phyloP scores from a whole-genome alignment of 1,140 invertebrate genomes.

The Danaus plexippus region DNA sequence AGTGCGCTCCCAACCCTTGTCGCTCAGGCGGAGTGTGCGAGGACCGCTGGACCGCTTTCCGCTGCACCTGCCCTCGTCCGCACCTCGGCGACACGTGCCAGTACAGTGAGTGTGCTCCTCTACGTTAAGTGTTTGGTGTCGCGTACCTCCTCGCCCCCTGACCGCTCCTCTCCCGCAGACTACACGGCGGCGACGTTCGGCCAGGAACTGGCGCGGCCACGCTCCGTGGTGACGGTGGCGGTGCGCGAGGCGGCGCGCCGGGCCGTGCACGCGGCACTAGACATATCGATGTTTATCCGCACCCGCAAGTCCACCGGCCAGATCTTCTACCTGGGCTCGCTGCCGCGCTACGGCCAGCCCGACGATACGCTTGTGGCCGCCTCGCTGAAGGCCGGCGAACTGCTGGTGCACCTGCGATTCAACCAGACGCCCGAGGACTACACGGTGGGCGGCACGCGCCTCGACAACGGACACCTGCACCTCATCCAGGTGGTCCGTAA shows the following conservation, averaged over 20 bases:
- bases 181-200: slow-evolving; percentile 93
- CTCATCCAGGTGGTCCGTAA: slow-evolving; percentile 86
- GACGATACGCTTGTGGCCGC: slow-evolving; percentile 84
- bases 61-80: slow-evolving; percentile 88
- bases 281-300: slow-evolving; percentile 93
- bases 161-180: slow-evolving; percentile 65
- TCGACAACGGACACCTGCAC: slow-evolving; percentile 90
- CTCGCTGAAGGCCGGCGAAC: slow-evolving; percentile 82
- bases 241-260: slow-evolving; percentile 78
- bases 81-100: slow-evolving; percentile 90
- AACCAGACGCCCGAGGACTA: slow-evolving; percentile 86
- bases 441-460: slow-evolving; percentile 83
- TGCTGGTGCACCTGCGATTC: slow-evolving; percentile 84
- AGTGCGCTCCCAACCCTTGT: slow-evolving; percentile 91
- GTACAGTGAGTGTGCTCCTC: slow-evolving; percentile 74
- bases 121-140: background rate
- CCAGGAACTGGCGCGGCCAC: slow-evolving; percentile 83
- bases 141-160: slow-evolving; percentile 1
- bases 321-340: slow-evolving; percentile 90
- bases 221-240: slow-evolving; percentile 80
- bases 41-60: slow-evolving; percentile 90
- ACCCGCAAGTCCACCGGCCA: slow-evolving; percentile 87
- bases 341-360: slow-evolving; percentile 52
- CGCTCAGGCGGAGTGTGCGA: slow-evolving; percentile 87
- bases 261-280: slow-evolving; percentile 83